Conservation (phyloP, 2,888 invertebrate genomes). For the Orchesella flavescens region DNA sequence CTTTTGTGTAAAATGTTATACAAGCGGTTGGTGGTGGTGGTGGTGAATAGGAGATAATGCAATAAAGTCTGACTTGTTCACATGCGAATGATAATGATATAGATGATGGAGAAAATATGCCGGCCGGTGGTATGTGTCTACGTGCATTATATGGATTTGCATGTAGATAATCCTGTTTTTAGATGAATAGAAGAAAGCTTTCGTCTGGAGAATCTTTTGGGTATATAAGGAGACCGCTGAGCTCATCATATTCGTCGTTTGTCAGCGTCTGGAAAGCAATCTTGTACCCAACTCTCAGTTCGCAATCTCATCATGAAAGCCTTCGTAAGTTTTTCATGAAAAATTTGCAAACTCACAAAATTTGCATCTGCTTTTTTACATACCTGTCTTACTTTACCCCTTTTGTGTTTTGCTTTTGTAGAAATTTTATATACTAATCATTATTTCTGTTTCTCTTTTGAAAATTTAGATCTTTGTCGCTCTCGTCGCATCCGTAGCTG, state of each 20-base stretch:
- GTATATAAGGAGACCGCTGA: constrained; percentile 46
- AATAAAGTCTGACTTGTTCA: no score
- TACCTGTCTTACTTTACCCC: constrained; percentile 12
- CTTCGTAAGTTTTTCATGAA: constrained; percentile 41
- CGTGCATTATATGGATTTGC: no score
- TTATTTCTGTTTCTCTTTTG: no score
- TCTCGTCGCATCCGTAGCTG: constrained; percentile 47
- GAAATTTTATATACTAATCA: no score
- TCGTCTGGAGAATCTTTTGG: no score
- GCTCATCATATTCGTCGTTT: constrained; percentile 35
- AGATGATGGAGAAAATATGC: constrained; percentile 6
- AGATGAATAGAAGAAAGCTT: no score
- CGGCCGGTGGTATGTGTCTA: neutral
- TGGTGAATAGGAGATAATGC: no score
- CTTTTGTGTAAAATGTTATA: no score
- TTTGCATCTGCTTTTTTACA: neutral
- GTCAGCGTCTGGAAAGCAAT: constrained; percentile 48
- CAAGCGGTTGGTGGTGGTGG: no score
- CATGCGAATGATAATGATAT: no score
- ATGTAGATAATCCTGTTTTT: neutral
- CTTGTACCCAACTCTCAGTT: constrained; percentile 45
- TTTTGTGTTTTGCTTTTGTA: no score
- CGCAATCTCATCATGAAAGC: constrained; percentile 43
- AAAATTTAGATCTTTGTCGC: constrained; percentile 59
- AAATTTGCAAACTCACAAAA: neutral